These are phyloP conservation scores for Cerastoderma edule DNA, from an alignment of 2,888 invertebrate genomes.

Conservation along the genomic window DNA sequence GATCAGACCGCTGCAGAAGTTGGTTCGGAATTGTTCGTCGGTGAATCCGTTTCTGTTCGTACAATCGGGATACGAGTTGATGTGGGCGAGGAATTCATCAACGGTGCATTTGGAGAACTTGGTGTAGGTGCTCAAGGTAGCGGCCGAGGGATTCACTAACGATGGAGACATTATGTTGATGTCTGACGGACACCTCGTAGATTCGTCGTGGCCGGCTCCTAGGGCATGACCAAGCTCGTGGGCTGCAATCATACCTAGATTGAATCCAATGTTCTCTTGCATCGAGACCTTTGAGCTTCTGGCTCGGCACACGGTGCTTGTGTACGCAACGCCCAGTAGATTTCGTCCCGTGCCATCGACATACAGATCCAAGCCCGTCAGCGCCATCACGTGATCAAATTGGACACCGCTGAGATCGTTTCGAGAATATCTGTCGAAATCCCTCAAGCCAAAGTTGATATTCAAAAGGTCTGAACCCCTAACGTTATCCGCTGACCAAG, in stretches of 20 bases:
- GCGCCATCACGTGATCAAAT: conserved; percentile 6
- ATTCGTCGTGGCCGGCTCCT: conserved; percentile 7
- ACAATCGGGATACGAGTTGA: conserved; percentile 17
- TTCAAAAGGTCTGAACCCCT: not conserved
- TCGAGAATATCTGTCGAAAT: not conserved
- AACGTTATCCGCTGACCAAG: conserved; percentile 6
- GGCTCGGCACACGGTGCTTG: conserved; percentile 2
- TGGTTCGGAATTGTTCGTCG: conserved; percentile 8
- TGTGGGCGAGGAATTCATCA: conserved; percentile 2
- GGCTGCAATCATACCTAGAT: conserved; percentile 7
- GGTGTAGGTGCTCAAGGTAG: conserved; percentile 9
- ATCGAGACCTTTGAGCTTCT: not conserved
- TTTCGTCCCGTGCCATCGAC: not conserved
- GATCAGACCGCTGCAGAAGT: conserved; percentile 15
- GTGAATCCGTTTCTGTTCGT: conserved; percentile 24
- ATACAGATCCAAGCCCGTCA: not conserved
- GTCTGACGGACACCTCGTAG: not conserved
- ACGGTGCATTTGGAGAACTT: conserved; percentile 17
- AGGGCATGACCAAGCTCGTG: conserved; percentile 19
- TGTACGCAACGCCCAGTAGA: not conserved
- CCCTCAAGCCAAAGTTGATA: not conserved
- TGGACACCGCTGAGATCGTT: not conserved
- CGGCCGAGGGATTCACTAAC: not conserved
- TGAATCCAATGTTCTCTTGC: conserved; percentile 13
- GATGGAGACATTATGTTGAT: conserved; percentile 12